phyloP scores from a whole-genome alignment of 2,797 vertebrate genomes.

The Hapalemur alaotrensis region DNA sequence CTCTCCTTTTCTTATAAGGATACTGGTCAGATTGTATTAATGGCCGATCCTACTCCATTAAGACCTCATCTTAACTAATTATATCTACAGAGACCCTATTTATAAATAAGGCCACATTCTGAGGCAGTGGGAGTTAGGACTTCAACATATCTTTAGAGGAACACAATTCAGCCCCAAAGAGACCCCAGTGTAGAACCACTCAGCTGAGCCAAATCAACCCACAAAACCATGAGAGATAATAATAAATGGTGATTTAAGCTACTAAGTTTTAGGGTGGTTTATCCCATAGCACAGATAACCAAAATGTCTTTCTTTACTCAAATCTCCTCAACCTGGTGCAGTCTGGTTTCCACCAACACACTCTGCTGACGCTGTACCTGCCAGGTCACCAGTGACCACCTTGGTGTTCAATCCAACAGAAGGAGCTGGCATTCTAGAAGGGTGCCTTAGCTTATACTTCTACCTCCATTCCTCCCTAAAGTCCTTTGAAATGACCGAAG shows the following conservation, averaged over 20 bases:
- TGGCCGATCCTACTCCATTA: neutral
- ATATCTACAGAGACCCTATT: neutral
- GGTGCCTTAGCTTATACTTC: neutral
- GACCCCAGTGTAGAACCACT: neutral
- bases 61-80: neutral
- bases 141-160: neutral
- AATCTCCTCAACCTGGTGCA: neutral
- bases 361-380: neutral
- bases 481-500: neutral
- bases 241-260: neutral
- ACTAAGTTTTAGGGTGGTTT: neutral
- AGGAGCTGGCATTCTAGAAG: neutral
- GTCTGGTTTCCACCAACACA: neutral
- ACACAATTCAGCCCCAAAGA: neutral
- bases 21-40: neutral
- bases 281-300: neutral
- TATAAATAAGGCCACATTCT: constrained; percentile 16
- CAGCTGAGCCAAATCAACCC: neutral
- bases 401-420: neutral
- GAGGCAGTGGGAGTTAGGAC: neutral
- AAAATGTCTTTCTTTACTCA: neutral
- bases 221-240: neutral
- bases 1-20: neutral
- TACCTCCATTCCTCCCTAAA: neutral
- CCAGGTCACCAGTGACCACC: neutral